Conservation (phyloP, 1,140 invertebrate species). For the Drosophila cardini region DNA sequence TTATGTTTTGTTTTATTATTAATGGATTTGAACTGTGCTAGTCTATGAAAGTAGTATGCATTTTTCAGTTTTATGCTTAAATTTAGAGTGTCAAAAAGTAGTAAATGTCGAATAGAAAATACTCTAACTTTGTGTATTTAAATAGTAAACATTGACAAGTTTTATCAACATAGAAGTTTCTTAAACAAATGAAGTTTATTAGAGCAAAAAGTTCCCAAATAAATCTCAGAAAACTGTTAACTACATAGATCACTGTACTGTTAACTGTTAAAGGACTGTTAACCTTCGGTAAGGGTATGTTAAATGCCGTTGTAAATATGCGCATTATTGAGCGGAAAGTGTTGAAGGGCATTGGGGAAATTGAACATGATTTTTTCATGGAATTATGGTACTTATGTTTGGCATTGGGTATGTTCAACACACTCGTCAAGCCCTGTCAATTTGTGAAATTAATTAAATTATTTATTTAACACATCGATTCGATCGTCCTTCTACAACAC, state of each 20-base stretch:
- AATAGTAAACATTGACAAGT: background rate
- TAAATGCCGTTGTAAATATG: constrained; percentile 9
- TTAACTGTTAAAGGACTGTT: background rate
- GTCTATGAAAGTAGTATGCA: constrained; percentile 4
- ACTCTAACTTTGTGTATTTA: background rate
- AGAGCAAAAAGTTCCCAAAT: too few species aligned
- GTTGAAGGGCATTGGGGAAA: constrained; percentile 28
- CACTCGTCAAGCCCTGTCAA: constrained; percentile 65
- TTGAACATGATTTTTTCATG: constrained; percentile 36
- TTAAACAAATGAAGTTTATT: too few species aligned
- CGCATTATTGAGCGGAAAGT: constrained; percentile 9
- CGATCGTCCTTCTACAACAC: background rate
- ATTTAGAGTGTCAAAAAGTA: background rate
- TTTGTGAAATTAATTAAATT: constrained; percentile 80
- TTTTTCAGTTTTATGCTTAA: constrained; percentile 7
- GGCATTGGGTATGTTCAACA: constrained; percentile 32
- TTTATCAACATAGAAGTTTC: background rate
- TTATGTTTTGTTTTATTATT: background rate
- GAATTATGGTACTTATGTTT: constrained; percentile 41
- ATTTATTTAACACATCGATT: constrained; percentile 70
- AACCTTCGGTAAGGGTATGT: background rate
- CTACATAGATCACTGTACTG: background rate
- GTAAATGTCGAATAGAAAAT: background rate
- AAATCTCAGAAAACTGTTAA: background rate
- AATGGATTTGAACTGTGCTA: background rate